phyloP scores from a whole-genome alignment of 2,797 vertebrate genomes.

The Lemur catta region DNA sequence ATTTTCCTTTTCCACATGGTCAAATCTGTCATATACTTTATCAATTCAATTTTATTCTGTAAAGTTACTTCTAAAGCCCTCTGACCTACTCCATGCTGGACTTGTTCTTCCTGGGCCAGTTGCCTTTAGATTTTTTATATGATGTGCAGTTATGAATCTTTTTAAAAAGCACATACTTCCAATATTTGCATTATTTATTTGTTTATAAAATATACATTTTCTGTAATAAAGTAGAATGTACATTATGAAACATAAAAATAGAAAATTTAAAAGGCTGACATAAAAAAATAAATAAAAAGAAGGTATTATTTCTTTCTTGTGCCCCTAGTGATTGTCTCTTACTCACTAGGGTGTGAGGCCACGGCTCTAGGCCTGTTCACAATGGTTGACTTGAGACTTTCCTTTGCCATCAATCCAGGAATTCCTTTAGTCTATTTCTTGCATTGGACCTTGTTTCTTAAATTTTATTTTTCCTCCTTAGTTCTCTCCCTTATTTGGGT shows the following conservation, averaged over 20 bases:
- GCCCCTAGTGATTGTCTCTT: not conserved
- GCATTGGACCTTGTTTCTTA: not conserved
- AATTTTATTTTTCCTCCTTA: not conserved
- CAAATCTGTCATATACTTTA: slow-evolving; percentile 37
- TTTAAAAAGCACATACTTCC: not conserved
- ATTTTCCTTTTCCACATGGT: slow-evolving; percentile 19
- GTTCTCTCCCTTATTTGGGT: not conserved
- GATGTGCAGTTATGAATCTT: not conserved
- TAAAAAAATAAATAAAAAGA: not conserved
- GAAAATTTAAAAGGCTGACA: not conserved
- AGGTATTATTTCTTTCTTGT: not conserved
- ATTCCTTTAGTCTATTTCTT: not conserved
- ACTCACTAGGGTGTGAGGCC: not conserved
- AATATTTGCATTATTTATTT: slow-evolving; percentile 27
- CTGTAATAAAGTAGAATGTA: not conserved
- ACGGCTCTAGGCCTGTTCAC: not conserved
- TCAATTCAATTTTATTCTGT: slow-evolving; percentile 44
- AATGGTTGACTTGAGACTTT: not conserved
- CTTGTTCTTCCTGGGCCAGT: not conserved
- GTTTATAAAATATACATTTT: slow-evolving; percentile 32
- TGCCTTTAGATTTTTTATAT: not conserved
- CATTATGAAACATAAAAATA: not conserved
- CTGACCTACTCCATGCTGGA: not conserved
- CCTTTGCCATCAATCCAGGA: not conserved
- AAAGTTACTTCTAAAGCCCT: slow-evolving; percentile 6